Conservation (phyloP, 2,113 vertebrate genomes). For the Cephalophus harveyi region DNA sequence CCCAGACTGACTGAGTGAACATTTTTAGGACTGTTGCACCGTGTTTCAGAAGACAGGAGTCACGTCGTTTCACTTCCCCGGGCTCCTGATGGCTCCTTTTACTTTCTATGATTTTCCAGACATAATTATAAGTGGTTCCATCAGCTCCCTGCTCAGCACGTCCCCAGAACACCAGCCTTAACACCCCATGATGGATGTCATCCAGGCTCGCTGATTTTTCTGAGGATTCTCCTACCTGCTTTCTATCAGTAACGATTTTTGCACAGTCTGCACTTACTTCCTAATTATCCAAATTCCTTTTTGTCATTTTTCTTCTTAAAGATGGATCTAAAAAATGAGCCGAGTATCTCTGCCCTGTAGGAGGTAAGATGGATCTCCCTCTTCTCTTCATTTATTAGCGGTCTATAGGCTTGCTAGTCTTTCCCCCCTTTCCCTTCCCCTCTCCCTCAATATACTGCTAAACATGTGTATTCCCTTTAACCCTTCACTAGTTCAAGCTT, state of each 20-base stretch:
- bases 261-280: conserved; percentile 77
- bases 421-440: conserved; percentile 10
- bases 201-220: conserved; percentile 70
- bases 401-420: conserved; percentile 27
- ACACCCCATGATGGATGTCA: conserved; percentile 71
- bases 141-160: conserved; percentile 50
- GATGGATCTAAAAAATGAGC: conserved; percentile 76
- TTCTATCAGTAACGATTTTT: conserved; percentile 71
- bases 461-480: conserved; percentile 49
- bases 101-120: conserved; percentile 69
- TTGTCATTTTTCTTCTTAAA: conserved; percentile 79
- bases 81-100: conserved; percentile 55
- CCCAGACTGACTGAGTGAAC: not conserved
- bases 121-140: conserved; percentile 73
- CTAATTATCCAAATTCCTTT: conserved; percentile 79
- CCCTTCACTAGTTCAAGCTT: conserved; percentile 33
- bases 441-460: conserved; percentile 9
- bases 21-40: not conserved
- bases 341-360: conserved; percentile 57
- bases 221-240: conserved; percentile 67
- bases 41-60: conserved; percentile 36
- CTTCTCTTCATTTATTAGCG: conserved; percentile 61
- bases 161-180: conserved; percentile 72
- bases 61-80: conserved; percentile 32
- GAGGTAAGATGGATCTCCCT: conserved; percentile 67